Conservation (phyloP, 2,888 invertebrate species). For the Polia nebulosa region DNA sequence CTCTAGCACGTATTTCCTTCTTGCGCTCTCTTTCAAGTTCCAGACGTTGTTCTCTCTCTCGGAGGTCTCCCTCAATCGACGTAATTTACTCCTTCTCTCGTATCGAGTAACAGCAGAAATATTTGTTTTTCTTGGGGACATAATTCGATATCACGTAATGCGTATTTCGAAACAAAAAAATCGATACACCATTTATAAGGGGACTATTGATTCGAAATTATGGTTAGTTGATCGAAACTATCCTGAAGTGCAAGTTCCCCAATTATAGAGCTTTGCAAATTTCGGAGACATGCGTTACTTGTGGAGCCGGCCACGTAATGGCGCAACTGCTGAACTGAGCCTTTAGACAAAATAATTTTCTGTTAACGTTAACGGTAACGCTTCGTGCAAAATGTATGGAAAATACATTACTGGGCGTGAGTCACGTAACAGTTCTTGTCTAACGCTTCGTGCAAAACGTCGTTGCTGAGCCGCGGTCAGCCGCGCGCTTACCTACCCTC, state of each 20-base stretch:
- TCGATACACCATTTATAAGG: background rate
- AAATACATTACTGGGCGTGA: too few relatives aligned
- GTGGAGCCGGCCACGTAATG: background rate
- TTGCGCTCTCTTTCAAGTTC: background rate
- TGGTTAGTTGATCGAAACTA: background rate
- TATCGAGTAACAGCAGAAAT: background rate
- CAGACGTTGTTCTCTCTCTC: slow-evolving; percentile 5
- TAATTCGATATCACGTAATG: background rate
- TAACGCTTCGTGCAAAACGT: too few relatives aligned
- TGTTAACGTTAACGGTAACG: too few relatives aligned
- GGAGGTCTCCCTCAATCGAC: slow-evolving; percentile 15
- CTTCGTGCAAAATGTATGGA: too few relatives aligned
- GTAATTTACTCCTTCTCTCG: background rate
- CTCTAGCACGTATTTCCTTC: background rate
- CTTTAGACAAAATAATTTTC: too few relatives aligned
- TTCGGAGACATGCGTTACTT: background rate
- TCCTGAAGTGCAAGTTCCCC: background rate
- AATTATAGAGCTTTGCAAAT: background rate
- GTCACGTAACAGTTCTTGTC: too few relatives aligned
- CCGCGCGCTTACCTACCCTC: background rate
- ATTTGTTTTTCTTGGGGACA: background rate
- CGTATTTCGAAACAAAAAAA: background rate
- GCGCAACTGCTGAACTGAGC: too few relatives aligned
- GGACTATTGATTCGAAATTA: background rate
- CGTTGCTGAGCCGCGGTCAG: too few relatives aligned